Percentiles rank a stretch among this genome's conserved stretches.
These are phyloP conservation scores for Eupithecia exiguata DNA, from an alignment of 2,888 invertebrate genomes.

Conservation along the genomic window DNA sequence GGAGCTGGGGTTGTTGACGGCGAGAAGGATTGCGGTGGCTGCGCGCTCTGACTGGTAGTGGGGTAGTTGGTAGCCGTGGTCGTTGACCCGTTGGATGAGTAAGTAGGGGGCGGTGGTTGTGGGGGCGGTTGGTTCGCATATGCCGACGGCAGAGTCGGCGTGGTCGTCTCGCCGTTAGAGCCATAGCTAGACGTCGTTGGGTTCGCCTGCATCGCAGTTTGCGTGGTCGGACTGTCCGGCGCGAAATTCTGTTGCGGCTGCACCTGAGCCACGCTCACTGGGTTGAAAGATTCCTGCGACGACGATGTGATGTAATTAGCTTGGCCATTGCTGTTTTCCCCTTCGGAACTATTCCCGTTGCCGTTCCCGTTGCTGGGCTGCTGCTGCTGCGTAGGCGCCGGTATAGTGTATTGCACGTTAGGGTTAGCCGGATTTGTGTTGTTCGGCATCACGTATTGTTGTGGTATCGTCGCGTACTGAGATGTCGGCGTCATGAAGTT, in stretches of 20 bases:
- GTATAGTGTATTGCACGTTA: slow-evolving; percentile 69
- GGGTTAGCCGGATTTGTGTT: slow-evolving; percentile 63
- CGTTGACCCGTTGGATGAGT: slow-evolving; percentile 66
- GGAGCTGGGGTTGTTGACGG: slow-evolving; percentile 75
- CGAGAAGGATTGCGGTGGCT: slow-evolving; percentile 66
- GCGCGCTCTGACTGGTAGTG: slow-evolving; percentile 58
- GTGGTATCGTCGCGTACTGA: slow-evolving; percentile 69
- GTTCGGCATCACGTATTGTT: slow-evolving; percentile 74
- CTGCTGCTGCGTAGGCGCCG: slow-evolving; percentile 41
- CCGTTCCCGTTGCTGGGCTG: slow-evolving; percentile 64
- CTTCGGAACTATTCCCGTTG: slow-evolving; percentile 60
- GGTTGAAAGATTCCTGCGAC: slow-evolving; percentile 70
- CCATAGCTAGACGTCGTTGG: slow-evolving; percentile 64
- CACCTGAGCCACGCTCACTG: slow-evolving; percentile 60
- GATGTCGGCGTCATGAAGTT: slow-evolving; percentile 72
- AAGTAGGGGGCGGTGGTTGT: slow-evolving; percentile 66
- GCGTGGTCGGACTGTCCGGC: slow-evolving; percentile 61
- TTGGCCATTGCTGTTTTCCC: slow-evolving; percentile 66
- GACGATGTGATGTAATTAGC: slow-evolving; percentile 76
- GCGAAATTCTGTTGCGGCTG: slow-evolving; percentile 47
- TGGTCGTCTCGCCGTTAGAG: slow-evolving; percentile 55
- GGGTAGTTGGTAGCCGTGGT: slow-evolving; percentile 61
- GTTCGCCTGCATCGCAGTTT: slow-evolving; percentile 59
- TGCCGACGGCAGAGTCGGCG: slow-evolving; percentile 33
- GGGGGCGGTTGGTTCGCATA: slow-evolving; percentile 58